Evolutionary conservation across 2,113 vertebrate species (phyloP), one percentile per base, ranked within the genome.

Genomic region (Orthonyx spaldingii): DNA sequence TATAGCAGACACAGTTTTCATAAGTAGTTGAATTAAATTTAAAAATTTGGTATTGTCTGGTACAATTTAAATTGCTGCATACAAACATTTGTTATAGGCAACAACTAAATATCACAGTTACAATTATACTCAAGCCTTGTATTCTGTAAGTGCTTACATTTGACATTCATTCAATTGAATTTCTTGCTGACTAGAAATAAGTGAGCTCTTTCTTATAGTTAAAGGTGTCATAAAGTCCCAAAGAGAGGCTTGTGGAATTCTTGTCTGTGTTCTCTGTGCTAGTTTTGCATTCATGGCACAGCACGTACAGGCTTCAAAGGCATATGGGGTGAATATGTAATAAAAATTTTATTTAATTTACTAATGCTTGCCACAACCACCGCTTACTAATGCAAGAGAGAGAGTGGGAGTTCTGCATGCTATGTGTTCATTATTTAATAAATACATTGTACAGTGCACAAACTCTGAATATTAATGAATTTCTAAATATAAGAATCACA

Each of bases 261-360:
- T 91, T 33, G 6, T 79, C 66, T 81, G 42, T 90, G 24, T 50
- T 93, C 76, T 64, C 91, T 53, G 2, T 32, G 69, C 72, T 95
- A 90, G 28, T 92, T 89, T 88, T 71, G 39, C 41, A 95, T 91
- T 93, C 95, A 63, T 46, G 47, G 57, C 46, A 71, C 50, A 90
- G 77, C 7, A 41, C 4, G 9, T 47, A 74, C 60, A 71, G 65
- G 46, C 65, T 94, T 96, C 87, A 89, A 87, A 94, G 35, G 68
- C 42, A 23, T 79, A 90, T 39, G 71, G 50, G 37, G 44, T 87
- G 95, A 96, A 93, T 90, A 85, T 82, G 18, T 84, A 96, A 95
- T 83, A 94, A 95, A 76, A 89, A 23, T 85, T 95, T 91, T 95
- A 96, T 96, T 96, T 95, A 69, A 96, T 97, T 97, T 96, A 85